Conservation (phyloP, 2,888 invertebrate species). For the Drosophila greeni region DNA sequence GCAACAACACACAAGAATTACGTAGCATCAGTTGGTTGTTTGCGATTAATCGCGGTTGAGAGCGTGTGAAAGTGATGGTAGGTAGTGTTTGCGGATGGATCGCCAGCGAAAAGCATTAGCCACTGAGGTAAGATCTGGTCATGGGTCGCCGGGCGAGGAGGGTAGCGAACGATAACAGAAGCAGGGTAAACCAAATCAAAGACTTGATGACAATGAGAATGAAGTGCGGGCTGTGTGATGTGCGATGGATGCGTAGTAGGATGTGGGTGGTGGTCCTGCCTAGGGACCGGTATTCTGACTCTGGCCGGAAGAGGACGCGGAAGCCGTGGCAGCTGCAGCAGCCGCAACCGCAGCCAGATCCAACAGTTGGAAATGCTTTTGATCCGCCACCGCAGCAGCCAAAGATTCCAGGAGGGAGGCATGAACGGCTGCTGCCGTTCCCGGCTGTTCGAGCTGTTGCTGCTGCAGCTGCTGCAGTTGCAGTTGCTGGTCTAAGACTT, state of each 20-base stretch:
- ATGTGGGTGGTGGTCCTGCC: slow-evolving; percentile 14
- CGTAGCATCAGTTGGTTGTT: slow-evolving; percentile 19
- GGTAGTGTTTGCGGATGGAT: not conserved
- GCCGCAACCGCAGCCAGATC: slow-evolving; percentile 66
- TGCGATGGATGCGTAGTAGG: slow-evolving; percentile 9
- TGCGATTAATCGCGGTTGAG: slow-evolving; percentile 2
- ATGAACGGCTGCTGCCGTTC: slow-evolving; percentile 61
- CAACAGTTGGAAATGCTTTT: slow-evolving; percentile 73
- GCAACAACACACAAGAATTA: slow-evolving; percentile 40
- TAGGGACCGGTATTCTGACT: slow-evolving; percentile 55
- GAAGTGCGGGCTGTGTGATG: slow-evolving; percentile 3
- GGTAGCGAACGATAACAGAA: slow-evolving; percentile 5
- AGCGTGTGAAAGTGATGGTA: slow-evolving; percentile 9
- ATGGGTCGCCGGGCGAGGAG: not conserved
- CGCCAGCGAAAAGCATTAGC: slow-evolving; percentile 23
- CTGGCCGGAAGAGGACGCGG: slow-evolving; percentile 50
- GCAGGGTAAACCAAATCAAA: slow-evolving; percentile 10
- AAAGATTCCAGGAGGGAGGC: slow-evolving; percentile 67
- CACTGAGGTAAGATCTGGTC: slow-evolving; percentile 24
- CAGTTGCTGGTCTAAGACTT: slow-evolving; percentile 37
- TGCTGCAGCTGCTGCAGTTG: slow-evolving; percentile 46
- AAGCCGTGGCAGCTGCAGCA: slow-evolving; percentile 62
- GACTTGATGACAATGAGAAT: not conserved
- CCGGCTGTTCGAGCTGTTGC: slow-evolving; percentile 44
- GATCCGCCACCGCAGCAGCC: slow-evolving; percentile 71